Evolutionary conservation across 2,888 invertebrate genomes (phyloP), one percentile per base, ranked within the genome.

Genomic region (Eumerus sabulonum): DNA sequence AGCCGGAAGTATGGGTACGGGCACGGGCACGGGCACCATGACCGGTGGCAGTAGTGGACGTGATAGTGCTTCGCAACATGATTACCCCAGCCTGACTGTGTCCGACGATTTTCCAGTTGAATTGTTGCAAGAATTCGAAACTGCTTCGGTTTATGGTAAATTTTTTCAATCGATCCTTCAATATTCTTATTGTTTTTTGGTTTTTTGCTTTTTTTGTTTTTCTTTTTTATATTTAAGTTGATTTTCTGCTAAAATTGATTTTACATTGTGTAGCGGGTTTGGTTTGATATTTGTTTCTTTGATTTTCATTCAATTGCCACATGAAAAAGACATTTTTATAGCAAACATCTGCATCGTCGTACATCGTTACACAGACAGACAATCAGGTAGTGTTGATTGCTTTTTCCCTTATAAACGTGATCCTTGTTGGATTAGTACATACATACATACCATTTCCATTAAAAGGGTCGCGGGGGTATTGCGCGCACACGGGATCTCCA

Each of bases 1-100:
- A 47, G 27, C 27, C 7, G 27, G 27, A 27, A 27, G 27, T 27
- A 27, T 7, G 27, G 27, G 27, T 27, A 27, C 27, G 62, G 42
- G 54, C 38, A 74, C 67, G n/a, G 76, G 74, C 63, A 82, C 79
- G 62, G 42, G 54, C 38, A 74, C 67, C 27, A 82, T 81, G 19
- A 68, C 57, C 36, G 64, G 48, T 62, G 83, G 84, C 70, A 84
- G 82, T 14, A 82, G 82, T 59, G 83, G 84, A 57, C 88, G 88
- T 83, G 88, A 88, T 81, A 88, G 85, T 84, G 85, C 84, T 83
- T 87, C 87, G 67, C 86, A 86, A 67, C 87, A 89, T 86, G 90
- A 86, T 83, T 90, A 88, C 88, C 90, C 90, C 84, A 88, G 90
- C 87, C 84, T 89, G 82, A 87, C 87, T 64, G 86, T 87, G 73